Conservation (phyloP, 2,888 invertebrate species). For the Agrotis clavis region DNA sequence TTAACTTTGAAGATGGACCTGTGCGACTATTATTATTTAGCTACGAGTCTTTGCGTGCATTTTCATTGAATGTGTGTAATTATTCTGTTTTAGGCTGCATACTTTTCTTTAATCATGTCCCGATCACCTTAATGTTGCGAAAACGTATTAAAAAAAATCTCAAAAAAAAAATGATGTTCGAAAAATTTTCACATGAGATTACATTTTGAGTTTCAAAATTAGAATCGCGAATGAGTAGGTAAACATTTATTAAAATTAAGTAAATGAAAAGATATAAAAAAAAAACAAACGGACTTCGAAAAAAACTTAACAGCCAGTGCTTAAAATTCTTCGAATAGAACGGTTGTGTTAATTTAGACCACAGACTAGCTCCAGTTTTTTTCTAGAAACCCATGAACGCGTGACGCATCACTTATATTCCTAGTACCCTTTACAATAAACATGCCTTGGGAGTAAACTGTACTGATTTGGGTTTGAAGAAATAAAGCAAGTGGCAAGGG, state of each 20-base stretch:
- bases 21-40: too few species aligned
- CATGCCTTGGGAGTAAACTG: neutral
- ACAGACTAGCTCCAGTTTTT: constrained; percentile 32
- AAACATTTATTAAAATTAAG: too few species aligned
- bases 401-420: constrained; percentile 40
- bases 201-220: neutral
- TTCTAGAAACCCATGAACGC: constrained; percentile 33
- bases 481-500: neutral
- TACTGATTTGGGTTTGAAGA: constrained; percentile 14
- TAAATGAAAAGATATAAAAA: constrained; percentile 11
- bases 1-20: too few species aligned
- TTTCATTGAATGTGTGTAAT: too few species aligned
- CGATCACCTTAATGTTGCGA: too few species aligned
- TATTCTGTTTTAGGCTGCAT: too few species aligned
- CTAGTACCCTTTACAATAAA: constrained; percentile 45
- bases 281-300: neutral
- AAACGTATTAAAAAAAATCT: too few species aligned
- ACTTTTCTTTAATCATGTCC: too few species aligned
- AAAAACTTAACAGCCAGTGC: neutral
- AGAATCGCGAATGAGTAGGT: neutral
- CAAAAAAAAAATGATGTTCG: too few species aligned
- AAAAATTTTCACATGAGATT: neutral
- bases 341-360: constrained; percentile 16
- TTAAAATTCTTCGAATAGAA: constrained; percentile 41
- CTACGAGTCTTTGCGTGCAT: too few species aligned